phyloP scores from a whole-genome alignment of 2,888 invertebrate species.

The Balanococcus diminutus region DNA sequence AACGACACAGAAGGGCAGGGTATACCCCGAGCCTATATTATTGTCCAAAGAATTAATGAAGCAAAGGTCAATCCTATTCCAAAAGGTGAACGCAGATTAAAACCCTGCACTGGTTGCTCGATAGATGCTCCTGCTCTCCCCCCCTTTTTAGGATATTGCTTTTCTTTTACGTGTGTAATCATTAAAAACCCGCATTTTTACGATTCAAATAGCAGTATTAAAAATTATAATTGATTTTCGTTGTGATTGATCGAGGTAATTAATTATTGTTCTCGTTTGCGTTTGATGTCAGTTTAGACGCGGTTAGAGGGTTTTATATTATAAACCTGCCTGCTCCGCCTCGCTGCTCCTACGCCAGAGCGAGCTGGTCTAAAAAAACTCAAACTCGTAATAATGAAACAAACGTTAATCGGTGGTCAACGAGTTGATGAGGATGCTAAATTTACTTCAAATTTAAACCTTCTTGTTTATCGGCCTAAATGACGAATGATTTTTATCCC shows the following conservation, averaged over 20 bases:
- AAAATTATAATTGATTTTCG: constrained; percentile 55
- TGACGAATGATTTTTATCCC: background rate
- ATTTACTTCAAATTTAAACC: background rate
- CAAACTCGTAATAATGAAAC: background rate
- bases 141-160: background rate
- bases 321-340: background rate
- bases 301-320: constrained; percentile 29
- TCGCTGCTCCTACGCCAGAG: background rate
- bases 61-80: constrained; percentile 54
- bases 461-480: background rate
- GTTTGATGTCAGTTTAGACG: constrained; percentile 50
- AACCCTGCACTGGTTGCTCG: constrained; percentile 41
- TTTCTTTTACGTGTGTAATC: constrained; percentile 16
- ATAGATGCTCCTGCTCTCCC: background rate
- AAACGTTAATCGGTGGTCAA: constrained; percentile 19
- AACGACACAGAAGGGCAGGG: background rate
- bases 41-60: constrained; percentile 56
- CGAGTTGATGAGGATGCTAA: constrained; percentile 21
- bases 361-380: too few species aligned
- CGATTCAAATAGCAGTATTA: constrained; percentile 52
- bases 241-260: constrained; percentile 55
- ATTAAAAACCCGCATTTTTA: constrained; percentile 45
- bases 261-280: constrained; percentile 55
- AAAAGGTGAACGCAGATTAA: constrained; percentile 54
- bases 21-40: constrained; percentile 25